Conservation (phyloP, 1,140 invertebrate species). For the Platyura marginata region DNA sequence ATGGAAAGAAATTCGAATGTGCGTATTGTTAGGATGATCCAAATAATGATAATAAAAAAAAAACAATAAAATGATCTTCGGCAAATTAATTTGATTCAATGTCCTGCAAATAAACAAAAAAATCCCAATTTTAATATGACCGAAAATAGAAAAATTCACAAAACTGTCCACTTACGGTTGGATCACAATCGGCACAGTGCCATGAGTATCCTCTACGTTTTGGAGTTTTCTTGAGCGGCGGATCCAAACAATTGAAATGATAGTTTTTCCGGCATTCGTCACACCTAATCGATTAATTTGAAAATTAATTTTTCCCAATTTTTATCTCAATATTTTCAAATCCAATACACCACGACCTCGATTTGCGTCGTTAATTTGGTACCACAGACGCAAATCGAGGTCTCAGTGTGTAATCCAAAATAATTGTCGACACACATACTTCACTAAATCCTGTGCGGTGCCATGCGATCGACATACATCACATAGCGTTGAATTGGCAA, state of each 20-base stretch:
- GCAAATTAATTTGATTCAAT: too few species aligned
- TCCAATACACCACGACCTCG: too few species aligned
- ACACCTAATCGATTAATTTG: conserved; percentile 50
- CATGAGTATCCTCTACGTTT: conserved; percentile 86
- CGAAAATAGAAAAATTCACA: too few species aligned
- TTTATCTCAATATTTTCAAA: too few species aligned
- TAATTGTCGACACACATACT: conserved; percentile 23
- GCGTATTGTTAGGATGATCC: too few species aligned
- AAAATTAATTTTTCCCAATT: neutral
- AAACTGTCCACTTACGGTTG: conserved; percentile 63
- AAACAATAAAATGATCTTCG: too few species aligned
- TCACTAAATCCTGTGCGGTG: conserved; percentile 35
- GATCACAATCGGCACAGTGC: conserved; percentile 91
- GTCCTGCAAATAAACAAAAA: too few species aligned
- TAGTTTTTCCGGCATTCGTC: conserved; percentile 82
- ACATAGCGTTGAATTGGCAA: conserved; percentile 9
- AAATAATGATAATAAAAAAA: too few species aligned
- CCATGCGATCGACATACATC: conserved; percentile 34
- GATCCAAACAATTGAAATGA: conserved; percentile 82
- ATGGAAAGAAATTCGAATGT: too few species aligned
- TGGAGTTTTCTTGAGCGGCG: conserved; percentile 82
- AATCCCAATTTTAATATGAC: too few species aligned
- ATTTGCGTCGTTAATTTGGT: too few species aligned
- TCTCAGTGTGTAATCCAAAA: neutral
- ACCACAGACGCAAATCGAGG: too few species aligned